Percentiles rank a stretch among this genome's conserved stretches.
Evolutionary conservation across 2,888 invertebrate genomes (phyloP).

Genomic region (Dimorphilus gyrociliatus): DNA sequence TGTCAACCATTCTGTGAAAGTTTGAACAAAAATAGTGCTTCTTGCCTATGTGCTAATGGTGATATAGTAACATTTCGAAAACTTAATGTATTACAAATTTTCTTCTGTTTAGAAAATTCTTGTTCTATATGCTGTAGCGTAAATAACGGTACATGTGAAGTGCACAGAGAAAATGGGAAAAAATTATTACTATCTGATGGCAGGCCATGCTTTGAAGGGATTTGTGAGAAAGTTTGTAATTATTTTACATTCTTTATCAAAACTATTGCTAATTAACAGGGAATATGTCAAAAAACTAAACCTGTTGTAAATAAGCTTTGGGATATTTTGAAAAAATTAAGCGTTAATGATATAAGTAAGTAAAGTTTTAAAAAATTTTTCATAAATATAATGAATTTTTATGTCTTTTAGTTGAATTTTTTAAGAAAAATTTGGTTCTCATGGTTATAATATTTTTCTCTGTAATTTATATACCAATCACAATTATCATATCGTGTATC

Average conservation of each 20-base stretch:
- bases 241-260: neutral
- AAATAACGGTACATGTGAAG: too few relatives aligned
- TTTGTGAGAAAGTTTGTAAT: slow-evolving; percentile 44
- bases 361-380: too few relatives aligned
- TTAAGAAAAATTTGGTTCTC: slow-evolving; percentile 22
- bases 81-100: too few relatives aligned
- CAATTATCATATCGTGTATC: slow-evolving; percentile 6
- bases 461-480: slow-evolving; percentile 6
- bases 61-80: too few relatives aligned
- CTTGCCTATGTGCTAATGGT: too few relatives aligned
- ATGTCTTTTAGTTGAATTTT: slow-evolving; percentile 22
- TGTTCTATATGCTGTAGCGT: too few relatives aligned
- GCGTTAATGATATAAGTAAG: slow-evolving; percentile 37
- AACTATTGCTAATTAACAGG: slow-evolving; percentile 49
- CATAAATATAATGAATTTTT: too few relatives aligned
- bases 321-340: slow-evolving; percentile 87
- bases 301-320: slow-evolving; percentile 79
- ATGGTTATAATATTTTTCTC: slow-evolving; percentile 6
- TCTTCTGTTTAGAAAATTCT: too few relatives aligned
- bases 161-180: too few relatives aligned
- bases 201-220: slow-evolving; percentile 76
- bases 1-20: too few relatives aligned
- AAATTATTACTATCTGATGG: neutral
- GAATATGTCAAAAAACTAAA: slow-evolving; percentile 78
- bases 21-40: too few relatives aligned